Conservation (phyloP, 2,797 vertebrate species). For the Protosalanx chinensis region DNA sequence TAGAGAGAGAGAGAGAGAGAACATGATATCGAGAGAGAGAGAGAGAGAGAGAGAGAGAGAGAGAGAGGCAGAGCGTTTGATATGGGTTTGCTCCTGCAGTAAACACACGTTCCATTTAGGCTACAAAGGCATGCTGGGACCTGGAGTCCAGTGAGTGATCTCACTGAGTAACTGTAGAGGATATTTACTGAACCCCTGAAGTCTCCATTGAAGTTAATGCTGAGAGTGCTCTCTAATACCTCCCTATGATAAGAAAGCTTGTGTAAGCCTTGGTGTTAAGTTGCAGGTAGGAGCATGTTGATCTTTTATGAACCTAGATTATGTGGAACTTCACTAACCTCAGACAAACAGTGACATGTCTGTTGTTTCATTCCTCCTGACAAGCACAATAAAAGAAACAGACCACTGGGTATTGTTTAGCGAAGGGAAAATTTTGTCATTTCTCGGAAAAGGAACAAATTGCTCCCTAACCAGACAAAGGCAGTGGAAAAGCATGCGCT, state of each 20-base stretch:
- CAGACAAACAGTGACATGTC: constrained; percentile 26
- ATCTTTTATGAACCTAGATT: constrained; percentile 31
- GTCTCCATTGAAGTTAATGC: constrained; percentile 31
- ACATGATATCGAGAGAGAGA: background rate
- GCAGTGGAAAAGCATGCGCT: constrained; percentile 3
- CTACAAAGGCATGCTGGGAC: constrained; percentile 53
- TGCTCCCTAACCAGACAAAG: constrained; percentile 7
- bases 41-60: background rate
- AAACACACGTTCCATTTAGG: constrained; percentile 39
- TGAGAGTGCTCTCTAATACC: constrained; percentile 37
- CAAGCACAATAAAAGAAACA: constrained; percentile 23
- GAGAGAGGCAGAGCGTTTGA: background rate
- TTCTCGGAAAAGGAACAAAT: constrained; percentile 2
- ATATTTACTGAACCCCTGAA: constrained; percentile 54
- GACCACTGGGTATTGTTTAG: constrained; percentile 25
- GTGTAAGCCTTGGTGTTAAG: constrained; percentile 29
- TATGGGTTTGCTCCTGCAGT: constrained; percentile 7
- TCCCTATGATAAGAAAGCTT: constrained; percentile 24
- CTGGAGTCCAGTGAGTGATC: constrained; percentile 57
- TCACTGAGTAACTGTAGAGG: constrained; percentile 51
- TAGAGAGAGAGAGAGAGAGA: constrained; percentile 1
- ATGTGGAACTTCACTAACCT: constrained; percentile 51
- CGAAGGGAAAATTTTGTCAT: background rate
- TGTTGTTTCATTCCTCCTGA: constrained; percentile 6
- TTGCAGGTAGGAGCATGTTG: constrained; percentile 58